Evolutionary conservation across 1,140 invertebrate genomes (phyloP).

Genomic region (Trissolcus basalis): DNA sequence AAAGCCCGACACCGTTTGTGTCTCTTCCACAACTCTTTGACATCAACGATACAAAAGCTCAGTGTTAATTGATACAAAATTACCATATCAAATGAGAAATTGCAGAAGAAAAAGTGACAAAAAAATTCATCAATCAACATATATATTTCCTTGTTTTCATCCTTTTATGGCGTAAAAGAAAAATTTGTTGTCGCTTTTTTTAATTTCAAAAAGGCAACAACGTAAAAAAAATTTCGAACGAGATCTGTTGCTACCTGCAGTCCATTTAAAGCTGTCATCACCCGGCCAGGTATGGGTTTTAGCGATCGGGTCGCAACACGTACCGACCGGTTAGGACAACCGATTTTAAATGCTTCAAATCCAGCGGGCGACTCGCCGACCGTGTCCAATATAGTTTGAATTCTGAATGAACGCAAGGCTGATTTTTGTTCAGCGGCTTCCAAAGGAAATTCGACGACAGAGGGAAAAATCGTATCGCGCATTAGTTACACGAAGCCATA

Average conservation of each 20-base stretch:
- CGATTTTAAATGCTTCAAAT: conserved; percentile 13
- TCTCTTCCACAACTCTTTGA: too few relatives aligned
- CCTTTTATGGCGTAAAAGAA: too few relatives aligned
- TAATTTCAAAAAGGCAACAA: not conserved
- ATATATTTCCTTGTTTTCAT: too few relatives aligned
- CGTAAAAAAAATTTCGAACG: conserved; percentile 16
- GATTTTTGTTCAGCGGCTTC: conserved; percentile 20
- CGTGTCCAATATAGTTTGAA: conserved; percentile 37
- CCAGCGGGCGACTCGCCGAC: conserved; percentile 23
- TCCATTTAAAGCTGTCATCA: conserved; percentile 46
- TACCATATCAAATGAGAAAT: too few relatives aligned
- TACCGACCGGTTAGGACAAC: conserved; percentile 18
- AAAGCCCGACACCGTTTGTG: too few relatives aligned
- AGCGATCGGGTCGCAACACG: conserved; percentile 12
- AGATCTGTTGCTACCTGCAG: conserved; percentile 44
- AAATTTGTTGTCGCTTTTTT: not conserved
- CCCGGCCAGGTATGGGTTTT: conserved; percentile 19
- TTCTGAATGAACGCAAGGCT: conserved; percentile 13
- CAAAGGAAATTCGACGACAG: not conserved
- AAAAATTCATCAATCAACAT: too few relatives aligned
- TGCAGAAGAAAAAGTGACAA: too few relatives aligned
- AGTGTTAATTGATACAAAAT: too few relatives aligned
- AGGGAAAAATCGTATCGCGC: conserved; percentile 2
- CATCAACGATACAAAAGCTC: too few relatives aligned
- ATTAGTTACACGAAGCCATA: conserved; percentile 20